Conservation (phyloP, 2,113 vertebrate genomes). For the Hypanus sabinus region DNA sequence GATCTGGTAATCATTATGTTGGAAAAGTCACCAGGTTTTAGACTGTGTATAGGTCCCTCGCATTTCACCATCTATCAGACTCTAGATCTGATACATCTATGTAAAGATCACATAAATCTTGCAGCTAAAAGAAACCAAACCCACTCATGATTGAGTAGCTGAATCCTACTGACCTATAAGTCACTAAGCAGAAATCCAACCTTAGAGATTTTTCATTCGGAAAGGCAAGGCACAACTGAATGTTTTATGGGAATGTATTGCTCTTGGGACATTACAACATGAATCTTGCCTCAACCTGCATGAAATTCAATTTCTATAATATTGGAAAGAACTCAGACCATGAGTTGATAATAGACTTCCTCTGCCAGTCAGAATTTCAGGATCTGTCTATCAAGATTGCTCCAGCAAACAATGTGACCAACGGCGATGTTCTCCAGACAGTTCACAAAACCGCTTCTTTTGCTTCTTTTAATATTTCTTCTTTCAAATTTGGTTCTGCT, state of each 20-base stretch:
- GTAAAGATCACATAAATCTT: not conserved
- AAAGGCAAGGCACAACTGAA: not conserved
- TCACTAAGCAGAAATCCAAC: not conserved
- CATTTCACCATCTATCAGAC: too few relatives aligned
- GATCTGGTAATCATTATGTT: too few relatives aligned
- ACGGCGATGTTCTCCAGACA: too few relatives aligned
- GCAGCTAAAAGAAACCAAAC: not conserved
- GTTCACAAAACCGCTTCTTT: too few relatives aligned
- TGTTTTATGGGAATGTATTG: not conserved
- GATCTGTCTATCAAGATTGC: not conserved
- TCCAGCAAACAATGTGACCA: too few relatives aligned
- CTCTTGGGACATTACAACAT: not conserved
- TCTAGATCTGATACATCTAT: too few relatives aligned
- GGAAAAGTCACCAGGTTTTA: too few relatives aligned
- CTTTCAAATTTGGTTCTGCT: too few relatives aligned
- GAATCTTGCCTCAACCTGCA: not conserved
- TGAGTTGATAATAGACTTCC: not conserved
- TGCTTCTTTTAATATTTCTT: too few relatives aligned
- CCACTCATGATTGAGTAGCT: not conserved
- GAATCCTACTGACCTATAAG: not conserved
- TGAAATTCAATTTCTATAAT: not conserved
- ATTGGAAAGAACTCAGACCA: not conserved
- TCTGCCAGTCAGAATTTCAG: not conserved
- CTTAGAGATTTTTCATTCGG: not conserved
- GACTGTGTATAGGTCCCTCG: too few relatives aligned